These are phyloP conservation scores for Liasis olivaceus DNA, from an alignment of 2,797 vertebrate genomes.

Conservation along the genomic window DNA sequence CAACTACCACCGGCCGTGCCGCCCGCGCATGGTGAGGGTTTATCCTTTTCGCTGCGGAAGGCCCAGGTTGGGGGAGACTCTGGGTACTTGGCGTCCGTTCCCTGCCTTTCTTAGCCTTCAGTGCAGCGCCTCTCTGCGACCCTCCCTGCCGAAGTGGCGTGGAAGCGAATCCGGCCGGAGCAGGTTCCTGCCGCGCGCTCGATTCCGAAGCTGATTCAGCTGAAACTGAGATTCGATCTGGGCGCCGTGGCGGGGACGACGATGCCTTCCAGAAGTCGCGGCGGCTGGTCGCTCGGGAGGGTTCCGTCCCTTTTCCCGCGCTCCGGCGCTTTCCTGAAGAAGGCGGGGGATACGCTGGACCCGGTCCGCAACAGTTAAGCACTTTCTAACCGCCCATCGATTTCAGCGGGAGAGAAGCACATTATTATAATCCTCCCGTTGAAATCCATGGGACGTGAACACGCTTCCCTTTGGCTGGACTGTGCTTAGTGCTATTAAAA, in stretches of 20 bases:
- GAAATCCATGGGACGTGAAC: background rate
- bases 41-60: background rate
- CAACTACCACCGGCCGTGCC: background rate
- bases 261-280: background rate
- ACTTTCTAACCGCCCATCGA: background rate
- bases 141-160: background rate
- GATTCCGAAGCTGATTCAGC: background rate
- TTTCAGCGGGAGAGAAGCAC: background rate
- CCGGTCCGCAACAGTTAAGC: background rate
- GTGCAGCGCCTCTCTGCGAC: background rate
- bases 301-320: background rate
- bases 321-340: background rate
- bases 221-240: background rate
- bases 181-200: background rate
- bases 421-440: background rate
- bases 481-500: conserved; percentile 23
- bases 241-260: background rate
- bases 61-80: background rate
- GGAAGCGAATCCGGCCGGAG: background rate
- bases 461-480: background rate
- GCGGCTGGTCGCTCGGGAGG: background rate
- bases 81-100: background rate
- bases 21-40: background rate
- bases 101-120: background rate
- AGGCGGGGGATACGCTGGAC: too few species aligned